These are phyloP conservation scores for Romanogobio albipinnatus DNA, from an alignment of 2,113 vertebrate species.

Conservation along the genomic window DNA sequence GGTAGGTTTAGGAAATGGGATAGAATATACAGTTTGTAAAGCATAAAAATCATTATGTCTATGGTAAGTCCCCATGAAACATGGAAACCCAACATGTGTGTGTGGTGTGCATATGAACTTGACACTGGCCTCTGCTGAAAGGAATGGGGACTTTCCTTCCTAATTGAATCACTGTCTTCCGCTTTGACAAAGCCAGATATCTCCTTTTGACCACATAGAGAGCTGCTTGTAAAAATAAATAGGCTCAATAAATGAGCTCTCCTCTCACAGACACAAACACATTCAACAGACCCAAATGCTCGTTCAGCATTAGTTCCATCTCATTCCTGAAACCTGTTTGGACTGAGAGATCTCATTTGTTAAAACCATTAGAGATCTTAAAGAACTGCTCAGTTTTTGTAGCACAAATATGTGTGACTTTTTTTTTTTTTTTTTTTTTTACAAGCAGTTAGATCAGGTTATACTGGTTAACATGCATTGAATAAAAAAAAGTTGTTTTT, in stretches of 20 bases:
- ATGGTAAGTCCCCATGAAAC: no score
- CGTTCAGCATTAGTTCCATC: background rate
- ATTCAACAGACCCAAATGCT: background rate
- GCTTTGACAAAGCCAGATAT: slow-evolving; percentile 36
- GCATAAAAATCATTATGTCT: no score
- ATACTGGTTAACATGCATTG: background rate
- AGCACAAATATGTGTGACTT: background rate
- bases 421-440: background rate
- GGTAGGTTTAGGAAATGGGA: no score
- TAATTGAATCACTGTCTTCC: slow-evolving; percentile 40
- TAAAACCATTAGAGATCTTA: background rate
- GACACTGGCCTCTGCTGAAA: background rate
- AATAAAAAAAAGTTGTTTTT: background rate
- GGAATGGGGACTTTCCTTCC: slow-evolving; percentile 37
- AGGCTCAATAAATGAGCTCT: slow-evolving; percentile 14
- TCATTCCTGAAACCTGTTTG: background rate
- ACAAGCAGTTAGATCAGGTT: background rate
- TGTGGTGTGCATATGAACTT: background rate
- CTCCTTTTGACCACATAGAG: slow-evolving; percentile 22
- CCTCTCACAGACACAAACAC: slow-evolving; percentile 1
- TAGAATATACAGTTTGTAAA: no score
- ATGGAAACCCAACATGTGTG: no score
- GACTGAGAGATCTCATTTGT: background rate
- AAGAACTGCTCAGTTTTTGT: background rate
- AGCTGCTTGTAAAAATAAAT: background rate